Conservation (phyloP, 2,797 vertebrate species). For the Girardinus metallicus region DNA sequence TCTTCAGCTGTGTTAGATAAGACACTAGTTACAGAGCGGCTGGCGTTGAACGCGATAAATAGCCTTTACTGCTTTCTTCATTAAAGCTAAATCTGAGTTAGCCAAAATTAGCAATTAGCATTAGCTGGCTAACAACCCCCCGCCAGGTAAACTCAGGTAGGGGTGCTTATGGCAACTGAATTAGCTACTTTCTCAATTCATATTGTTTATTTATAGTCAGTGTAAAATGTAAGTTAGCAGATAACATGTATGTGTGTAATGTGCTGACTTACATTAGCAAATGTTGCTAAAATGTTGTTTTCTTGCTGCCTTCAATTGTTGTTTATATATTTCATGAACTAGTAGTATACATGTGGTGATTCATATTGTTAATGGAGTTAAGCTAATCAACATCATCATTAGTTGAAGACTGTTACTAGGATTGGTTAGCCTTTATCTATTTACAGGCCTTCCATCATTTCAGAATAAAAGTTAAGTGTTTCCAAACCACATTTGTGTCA, state of each 20-base stretch:
- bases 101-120: slow-evolving; percentile 24
- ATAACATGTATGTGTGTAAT: background rate
- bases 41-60: background rate
- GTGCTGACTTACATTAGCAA: background rate
- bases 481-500: background rate
- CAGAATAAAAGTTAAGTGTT: background rate
- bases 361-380: background rate
- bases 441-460: background rate
- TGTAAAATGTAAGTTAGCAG: background rate
- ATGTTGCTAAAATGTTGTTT: background rate
- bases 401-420: background rate
- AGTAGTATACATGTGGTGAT: background rate
- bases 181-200: background rate
- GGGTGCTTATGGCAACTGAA: background rate
- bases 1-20: background rate
- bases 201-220: background rate
- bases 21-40: rapidly evolving
- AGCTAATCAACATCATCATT: background rate
- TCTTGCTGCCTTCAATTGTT: background rate
- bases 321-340: background rate
- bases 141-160: slow-evolving; percentile 8
- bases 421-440: background rate
- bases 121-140: slow-evolving; percentile 29
- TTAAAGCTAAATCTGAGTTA: slow-evolving; percentile 27
- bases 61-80: background rate